Evolutionary conservation across 2,113 vertebrate species (phyloP).

Genomic region (Charina bottae): DNA sequence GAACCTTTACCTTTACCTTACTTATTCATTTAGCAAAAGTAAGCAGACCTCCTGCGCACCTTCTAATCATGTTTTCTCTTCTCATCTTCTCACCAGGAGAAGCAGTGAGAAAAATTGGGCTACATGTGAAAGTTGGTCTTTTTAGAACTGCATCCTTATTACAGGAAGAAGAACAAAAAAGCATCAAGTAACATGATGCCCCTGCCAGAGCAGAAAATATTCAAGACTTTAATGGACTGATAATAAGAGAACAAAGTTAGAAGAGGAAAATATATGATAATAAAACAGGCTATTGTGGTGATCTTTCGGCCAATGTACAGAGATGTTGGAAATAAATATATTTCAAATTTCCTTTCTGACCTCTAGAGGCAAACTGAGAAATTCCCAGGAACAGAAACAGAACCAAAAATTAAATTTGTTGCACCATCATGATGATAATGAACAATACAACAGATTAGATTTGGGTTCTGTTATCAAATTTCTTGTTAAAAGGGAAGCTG

Average conservation of each 20-base stretch:
- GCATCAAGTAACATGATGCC: background rate
- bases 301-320: background rate
- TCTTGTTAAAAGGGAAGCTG: too few species aligned
- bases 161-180: background rate
- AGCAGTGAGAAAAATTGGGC: background rate
- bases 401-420: too few species aligned
- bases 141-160: background rate
- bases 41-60: background rate
- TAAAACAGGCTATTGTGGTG: too few species aligned
- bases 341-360: background rate
- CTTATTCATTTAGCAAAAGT: background rate
- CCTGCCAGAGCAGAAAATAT: background rate
- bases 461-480: too few species aligned
- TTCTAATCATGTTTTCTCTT: background rate
- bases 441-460: too few species aligned
- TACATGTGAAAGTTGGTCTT: background rate
- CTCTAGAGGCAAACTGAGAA: background rate
- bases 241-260: background rate
- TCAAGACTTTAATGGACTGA: background rate
- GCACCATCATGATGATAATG: too few species aligned
- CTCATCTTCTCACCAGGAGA: background rate
- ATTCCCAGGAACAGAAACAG: background rate
- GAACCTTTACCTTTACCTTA: too few species aligned
- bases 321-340: background rate
- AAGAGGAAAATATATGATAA: background rate